Conservation (phyloP, 53 echinoderm and acorn worm genomes). For the Luidia sarsii region DNA sequence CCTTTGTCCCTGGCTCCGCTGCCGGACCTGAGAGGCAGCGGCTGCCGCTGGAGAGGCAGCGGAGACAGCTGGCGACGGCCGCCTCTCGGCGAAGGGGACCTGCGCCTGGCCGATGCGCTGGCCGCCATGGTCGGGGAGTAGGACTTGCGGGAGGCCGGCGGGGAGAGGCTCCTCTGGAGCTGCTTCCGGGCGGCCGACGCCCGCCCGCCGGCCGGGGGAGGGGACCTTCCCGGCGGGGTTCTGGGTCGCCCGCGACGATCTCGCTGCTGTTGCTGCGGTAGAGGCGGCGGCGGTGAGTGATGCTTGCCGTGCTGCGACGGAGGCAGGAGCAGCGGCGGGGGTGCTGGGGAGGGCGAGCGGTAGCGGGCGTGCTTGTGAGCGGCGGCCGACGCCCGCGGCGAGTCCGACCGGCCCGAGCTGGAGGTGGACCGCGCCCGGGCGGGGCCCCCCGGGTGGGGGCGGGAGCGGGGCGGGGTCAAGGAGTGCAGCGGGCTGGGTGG, state of each 20-base stretch:
- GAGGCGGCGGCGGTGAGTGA: too few species aligned
- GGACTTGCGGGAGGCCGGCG: constrained; percentile 39
- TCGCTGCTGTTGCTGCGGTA: constrained; percentile 9
- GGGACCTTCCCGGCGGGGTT: constrained; percentile 21
- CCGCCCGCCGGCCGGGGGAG: constrained; percentile 13
- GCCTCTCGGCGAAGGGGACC: constrained; percentile 48
- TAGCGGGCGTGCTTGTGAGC: constrained; percentile 35
- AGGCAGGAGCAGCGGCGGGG: constrained; percentile 42
- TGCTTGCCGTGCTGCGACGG: constrained; percentile 36
- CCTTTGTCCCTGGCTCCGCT: constrained; percentile 33
- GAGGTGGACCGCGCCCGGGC: constrained; percentile 35
- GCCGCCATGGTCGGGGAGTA: constrained; percentile 39
- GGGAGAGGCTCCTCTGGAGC: constrained; percentile 24
- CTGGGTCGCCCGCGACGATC: constrained; percentile 34
- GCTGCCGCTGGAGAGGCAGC: constrained; percentile 14
- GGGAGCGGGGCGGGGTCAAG: constrained; percentile 2
- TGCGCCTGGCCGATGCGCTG: constrained; percentile 2
- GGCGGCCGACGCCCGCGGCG: neutral
- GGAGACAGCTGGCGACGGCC: constrained; percentile 15
- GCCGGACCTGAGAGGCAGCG: neutral
- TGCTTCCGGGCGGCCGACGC: constrained; percentile 8
- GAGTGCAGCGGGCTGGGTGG: constrained; percentile 9
- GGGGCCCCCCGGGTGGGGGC: constrained; percentile 21
- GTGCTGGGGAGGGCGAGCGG: constrained; percentile 44
- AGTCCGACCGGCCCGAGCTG: constrained; percentile 2